phyloP scores from a whole-genome alignment of 2,113 vertebrate genomes.

The Nymphicus hollandicus region DNA sequence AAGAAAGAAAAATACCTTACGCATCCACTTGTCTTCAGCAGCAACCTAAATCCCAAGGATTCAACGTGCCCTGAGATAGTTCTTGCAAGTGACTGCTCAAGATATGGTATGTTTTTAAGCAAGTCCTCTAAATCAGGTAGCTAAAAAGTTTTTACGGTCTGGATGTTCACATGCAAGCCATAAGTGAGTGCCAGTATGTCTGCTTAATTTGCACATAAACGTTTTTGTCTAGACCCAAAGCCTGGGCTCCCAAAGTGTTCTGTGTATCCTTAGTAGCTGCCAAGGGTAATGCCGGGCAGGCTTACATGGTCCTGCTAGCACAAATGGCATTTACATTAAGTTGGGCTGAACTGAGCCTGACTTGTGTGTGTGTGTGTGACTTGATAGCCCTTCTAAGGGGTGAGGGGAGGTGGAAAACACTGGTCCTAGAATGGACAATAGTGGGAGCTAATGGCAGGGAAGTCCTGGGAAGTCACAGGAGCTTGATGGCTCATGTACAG shows the following conservation, averaged over 20 bases:
- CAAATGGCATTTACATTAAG: not conserved
- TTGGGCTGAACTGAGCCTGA: not conserved
- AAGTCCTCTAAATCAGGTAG: not conserved
- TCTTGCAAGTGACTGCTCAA: constrained; percentile 61
- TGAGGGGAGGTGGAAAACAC: not conserved
- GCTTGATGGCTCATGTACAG: accelerated
- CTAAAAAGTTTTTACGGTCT: not conserved
- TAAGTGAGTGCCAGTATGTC: not conserved
- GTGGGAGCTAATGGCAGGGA: not conserved
- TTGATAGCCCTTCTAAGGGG: not conserved
- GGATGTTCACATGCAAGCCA: not conserved
- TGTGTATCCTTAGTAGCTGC: not conserved
- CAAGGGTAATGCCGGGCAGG: too few relatives aligned
- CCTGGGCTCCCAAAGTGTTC: not conserved
- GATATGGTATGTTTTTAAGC: constrained; percentile 63
- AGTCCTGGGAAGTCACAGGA: not conserved
- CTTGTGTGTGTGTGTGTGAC: too few relatives aligned
- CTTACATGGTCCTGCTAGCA: not conserved
- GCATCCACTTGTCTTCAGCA: not conserved
- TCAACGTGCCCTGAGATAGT: constrained; percentile 53
- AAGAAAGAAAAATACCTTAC: not conserved
- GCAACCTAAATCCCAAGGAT: constrained; percentile 55
- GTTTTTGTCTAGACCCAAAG: not conserved
- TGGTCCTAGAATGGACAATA: not conserved
- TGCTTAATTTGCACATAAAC: not conserved